Evolutionary conservation across 2,113 vertebrate species (phyloP), one percentile per base, ranked within the genome.

Genomic region (Pachycephala philippinensis): DNA sequence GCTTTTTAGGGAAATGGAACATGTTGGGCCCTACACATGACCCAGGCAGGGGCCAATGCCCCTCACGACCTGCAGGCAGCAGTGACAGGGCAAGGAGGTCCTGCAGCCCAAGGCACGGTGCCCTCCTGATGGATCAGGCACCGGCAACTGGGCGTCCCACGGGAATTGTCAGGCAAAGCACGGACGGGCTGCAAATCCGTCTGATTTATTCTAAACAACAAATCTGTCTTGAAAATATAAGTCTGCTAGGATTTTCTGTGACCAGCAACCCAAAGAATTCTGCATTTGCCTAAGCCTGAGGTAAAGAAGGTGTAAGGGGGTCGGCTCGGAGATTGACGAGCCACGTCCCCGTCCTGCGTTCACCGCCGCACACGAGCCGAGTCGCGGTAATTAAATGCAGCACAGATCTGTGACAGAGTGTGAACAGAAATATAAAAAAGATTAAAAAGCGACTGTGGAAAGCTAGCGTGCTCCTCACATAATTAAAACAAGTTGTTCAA

Each of bases 361-460:
- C 49, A 4, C 56, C 66, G 2, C 7, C 47, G 69, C 90, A 42
- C 17, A 10, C 54, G 64, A 87, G 54, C 72, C 23, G 18, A 61
- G 79, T 0, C 33, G 52, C 14, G 37, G 39, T 90, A 70, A 95
- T 89, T 42, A 30, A 96, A 60, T 3, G 42, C 93, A 95, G 93
- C 47, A 24, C 44, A 22, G 70, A 84, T 70, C 80, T 75, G 89
- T 23, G 85, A 96, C 94, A 92, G 6, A 95, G 93, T 89, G 93
- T 11, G 94, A 95, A 97, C 94, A 97, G 81, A 94, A 92, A 86
- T 69, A 95, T 81, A 92, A 95, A 95, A 90, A 60, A 92, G 50
- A 93, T 95, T 92, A 77, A 87, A 92, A 89, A 83, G 86, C 1
- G 71, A 47, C 92, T 92, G 96, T 66, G 94, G 94, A 96, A 93